Conservation (phyloP, 1,140 invertebrate species). For the Cherax destructor region DNA sequence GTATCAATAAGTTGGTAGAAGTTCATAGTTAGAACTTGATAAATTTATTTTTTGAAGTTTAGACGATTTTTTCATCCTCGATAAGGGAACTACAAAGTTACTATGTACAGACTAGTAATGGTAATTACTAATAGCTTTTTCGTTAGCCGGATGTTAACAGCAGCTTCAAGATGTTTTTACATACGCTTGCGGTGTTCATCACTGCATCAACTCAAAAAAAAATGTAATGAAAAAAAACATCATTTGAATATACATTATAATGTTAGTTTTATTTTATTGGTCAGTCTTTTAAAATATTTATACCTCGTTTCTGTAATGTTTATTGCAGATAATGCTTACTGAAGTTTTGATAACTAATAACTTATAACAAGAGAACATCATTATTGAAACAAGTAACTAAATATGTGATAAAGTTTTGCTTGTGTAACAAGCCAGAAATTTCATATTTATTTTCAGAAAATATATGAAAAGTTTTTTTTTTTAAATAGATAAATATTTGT, state of each 20-base stretch:
- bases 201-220: neutral
- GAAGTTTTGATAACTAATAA: neutral
- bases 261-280: neutral
- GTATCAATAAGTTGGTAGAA: neutral
- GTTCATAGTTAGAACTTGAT: neutral
- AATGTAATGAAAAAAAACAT: neutral
- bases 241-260: neutral
- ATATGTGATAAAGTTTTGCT: neutral
- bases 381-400: neutral
- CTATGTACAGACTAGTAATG: neutral
- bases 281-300: neutral
- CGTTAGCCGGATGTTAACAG: neutral
- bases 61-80: neutral
- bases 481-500: neutral
- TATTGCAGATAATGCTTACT: neutral
- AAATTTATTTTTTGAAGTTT: slow-evolving; percentile 10
- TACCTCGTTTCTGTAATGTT: neutral
- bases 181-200: neutral
- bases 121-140: neutral
- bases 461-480: neutral
- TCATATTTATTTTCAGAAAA: neutral
- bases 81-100: neutral
- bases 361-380: neutral
- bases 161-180: neutral
- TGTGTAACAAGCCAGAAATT: neutral